phyloP scores from a whole-genome alignment of 2,113 vertebrate species.

The Phrynocephalus versicolor region DNA sequence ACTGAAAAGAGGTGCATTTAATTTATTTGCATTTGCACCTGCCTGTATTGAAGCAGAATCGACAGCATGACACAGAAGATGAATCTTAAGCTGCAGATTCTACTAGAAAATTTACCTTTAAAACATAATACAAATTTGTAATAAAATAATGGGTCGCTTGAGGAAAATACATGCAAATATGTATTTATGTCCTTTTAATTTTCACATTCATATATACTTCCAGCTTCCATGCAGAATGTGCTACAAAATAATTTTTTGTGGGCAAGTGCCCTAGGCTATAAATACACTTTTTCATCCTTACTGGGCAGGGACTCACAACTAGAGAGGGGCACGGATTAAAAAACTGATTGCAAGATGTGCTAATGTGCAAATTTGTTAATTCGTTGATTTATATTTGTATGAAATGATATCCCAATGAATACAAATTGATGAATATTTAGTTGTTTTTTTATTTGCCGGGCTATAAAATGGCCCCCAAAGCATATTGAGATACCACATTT shows the following conservation, averaged over 20 bases:
- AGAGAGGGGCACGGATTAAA: background rate
- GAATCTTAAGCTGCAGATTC: background rate
- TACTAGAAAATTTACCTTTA: background rate
- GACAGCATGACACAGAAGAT: background rate
- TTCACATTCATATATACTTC: background rate
- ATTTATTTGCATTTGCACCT: background rate
- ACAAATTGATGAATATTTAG: too few relatives aligned
- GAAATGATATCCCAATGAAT: too few relatives aligned
- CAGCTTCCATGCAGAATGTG: background rate
- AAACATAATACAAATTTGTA: background rate
- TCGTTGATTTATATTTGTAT: too few relatives aligned
- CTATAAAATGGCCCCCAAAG: too few relatives aligned
- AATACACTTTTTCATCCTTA: background rate
- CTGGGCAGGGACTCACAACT: background rate
- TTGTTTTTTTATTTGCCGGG: too few relatives aligned
- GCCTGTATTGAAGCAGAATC: background rate
- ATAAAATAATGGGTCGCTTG: background rate
- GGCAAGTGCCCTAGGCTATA: background rate
- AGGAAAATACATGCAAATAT: background rate
- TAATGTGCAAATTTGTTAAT: too few relatives aligned
- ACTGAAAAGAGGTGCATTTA: background rate
- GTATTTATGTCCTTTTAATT: background rate
- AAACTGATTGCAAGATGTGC: too few relatives aligned
- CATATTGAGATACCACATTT: too few relatives aligned
- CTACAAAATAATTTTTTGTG: background rate